Evolutionary conservation across 1,140 invertebrate species (phyloP), one percentile per base, ranked within the genome.

Genomic region (Magallana gigas): DNA sequence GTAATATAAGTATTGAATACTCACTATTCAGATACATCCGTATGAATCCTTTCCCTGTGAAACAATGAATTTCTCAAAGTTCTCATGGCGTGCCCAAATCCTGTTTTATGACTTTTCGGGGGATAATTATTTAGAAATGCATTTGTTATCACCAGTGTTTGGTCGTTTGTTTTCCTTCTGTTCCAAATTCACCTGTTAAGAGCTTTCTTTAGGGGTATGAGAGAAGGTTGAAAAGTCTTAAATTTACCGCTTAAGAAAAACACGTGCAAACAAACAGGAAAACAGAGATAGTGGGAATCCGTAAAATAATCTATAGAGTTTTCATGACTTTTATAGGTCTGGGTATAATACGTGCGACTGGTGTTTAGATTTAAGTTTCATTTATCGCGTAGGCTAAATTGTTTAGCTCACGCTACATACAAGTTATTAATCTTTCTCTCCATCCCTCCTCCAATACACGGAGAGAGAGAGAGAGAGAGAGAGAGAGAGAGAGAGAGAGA

Each of bases 51-150:
- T 16, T 64, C 18, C 60, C 5, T 16, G 8, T 64, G 60, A 16
- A 64, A 64, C 8, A n/a, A 8, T n/a, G 18, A 62, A n/a, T 76
- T 76, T 36, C 8, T 12, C 68, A 29, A 76, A 29, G 68, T 76
- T 76, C 68, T 12, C 68, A 76, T 18, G 23, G 23, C 4, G 36
- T 76, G 68, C 23, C 36, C 29, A 71, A 8, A 11, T 76, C 36
- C 68, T 7, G 60, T 64, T 64, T 64, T 64, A 6, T 76, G 68
- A 36, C 68, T 76, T 29, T 29, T 29, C 23, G 14, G 12, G 36
- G 36, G 68, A 29, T 48, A 76, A 36, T 76, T 76, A 76, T 76
- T 76, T 76, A 76, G 68, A 76, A 76, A 76, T 76, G 36, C 68
- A 76, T 18, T 18, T 76, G 68, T 36, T 76, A 76, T 76, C 68